A percentile compares a stretch with the other conserved stretches of the same genome.
Conservation (phyloP, 2,888 invertebrate genomes). For the Eristalis pertinax region DNA sequence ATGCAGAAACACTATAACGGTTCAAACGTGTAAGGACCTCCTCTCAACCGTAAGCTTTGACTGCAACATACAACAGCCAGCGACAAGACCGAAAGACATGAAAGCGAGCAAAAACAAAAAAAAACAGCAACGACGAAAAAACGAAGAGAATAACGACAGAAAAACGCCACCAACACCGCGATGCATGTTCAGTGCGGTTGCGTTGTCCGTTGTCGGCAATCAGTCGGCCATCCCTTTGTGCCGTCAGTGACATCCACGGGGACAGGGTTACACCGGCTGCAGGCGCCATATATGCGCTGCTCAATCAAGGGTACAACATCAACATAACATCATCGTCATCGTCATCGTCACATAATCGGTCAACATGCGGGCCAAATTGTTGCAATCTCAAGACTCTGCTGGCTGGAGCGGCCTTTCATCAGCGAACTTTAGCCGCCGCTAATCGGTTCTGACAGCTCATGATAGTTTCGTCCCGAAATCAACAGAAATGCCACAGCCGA, state of each 20-base stretch:
- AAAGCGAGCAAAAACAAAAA: no score
- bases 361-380: constrained; percentile 64
- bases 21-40: constrained; percentile 3
- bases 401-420: constrained; percentile 51
- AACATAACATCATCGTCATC: constrained; percentile 46
- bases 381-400: constrained; percentile 47
- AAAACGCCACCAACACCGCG: not conserved
- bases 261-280: not conserved
- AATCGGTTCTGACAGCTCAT: constrained; percentile 70
- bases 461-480: constrained; percentile 56
- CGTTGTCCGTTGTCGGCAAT: constrained; percentile 6
- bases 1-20: constrained; percentile 3
- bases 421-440: constrained; percentile 53
- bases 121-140: no score
- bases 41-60: not conserved
- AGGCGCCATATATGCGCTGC: constrained; percentile 59
- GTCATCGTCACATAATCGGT: constrained; percentile 56
- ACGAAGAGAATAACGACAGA: not conserved
- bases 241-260: constrained; percentile 4
- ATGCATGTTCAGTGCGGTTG: constrained; percentile 10
- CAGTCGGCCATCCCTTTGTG: constrained; percentile 18
- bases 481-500: not conserved
- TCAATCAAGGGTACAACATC: constrained; percentile 61
- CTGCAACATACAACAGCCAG: not conserved
- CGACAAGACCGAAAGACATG: not conserved